These are phyloP conservation scores for Saxicola maurus DNA, from an alignment of 2,797 vertebrate species.

Conservation along the genomic window DNA sequence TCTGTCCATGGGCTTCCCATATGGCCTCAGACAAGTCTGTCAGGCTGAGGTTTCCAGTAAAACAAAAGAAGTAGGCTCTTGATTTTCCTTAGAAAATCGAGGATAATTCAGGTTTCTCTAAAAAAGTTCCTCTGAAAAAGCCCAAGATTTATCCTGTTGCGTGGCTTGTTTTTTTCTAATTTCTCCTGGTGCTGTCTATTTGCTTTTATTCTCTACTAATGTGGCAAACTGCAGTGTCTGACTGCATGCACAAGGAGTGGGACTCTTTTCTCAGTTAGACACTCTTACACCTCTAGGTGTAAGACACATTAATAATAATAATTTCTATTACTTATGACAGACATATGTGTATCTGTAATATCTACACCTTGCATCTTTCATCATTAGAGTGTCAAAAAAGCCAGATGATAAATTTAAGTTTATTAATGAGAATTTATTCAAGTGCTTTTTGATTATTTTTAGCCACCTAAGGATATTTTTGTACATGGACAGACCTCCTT, in stretches of 20 bases:
- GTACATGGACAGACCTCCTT: not conserved
- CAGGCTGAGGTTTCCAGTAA: not conserved
- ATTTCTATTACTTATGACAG: not conserved
- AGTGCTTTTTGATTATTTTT: not conserved
- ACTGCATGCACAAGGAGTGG: not conserved
- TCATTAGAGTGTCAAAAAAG: not conserved
- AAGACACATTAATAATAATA: not conserved
- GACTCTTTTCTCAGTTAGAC: not conserved
- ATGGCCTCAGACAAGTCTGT: rapidly evolving
- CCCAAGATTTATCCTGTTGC: not conserved
- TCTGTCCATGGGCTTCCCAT: rapidly evolving
- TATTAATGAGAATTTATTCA: not conserved
- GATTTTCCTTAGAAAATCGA: not conserved
- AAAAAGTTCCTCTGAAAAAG: not conserved
- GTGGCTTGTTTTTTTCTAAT: not conserved
- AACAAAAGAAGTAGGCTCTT: not conserved
- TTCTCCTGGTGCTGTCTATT: not conserved
- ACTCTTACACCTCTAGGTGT: not conserved
- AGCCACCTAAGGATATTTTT: not conserved
- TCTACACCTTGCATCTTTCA: not conserved
- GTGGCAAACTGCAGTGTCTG: not conserved
- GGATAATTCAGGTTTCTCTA: not conserved
- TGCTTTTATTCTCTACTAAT: not conserved
- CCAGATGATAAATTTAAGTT: not conserved
- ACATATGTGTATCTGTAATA: not conserved